Evolutionary conservation across 2,113 vertebrate species (phyloP), one percentile per base, ranked within the genome.

Genomic region (Mormoops blainvillei): DNA sequence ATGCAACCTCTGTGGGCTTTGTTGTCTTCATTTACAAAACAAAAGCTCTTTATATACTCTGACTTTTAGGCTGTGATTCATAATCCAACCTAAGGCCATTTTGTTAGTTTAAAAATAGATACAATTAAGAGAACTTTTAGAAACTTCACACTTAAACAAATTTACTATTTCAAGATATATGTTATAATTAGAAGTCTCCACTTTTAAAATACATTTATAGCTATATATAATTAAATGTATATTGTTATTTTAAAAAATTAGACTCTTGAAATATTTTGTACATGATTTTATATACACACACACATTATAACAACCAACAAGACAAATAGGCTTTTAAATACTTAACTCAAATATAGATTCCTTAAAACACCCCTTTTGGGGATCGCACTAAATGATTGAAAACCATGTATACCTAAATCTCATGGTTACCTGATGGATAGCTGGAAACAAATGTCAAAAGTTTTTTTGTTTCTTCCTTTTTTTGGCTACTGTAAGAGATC

Each of bases 171-270:
- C 36, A 84, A 92, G 82, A 48, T 71, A 26, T 26, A 52, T 81
- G 61, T 67, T 65, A 68, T 38, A 85, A 52, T 56, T 96, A 85
- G 54, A 90, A 82, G 28, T 87, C 20, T 86, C 20, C 11, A 33
- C 45, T 83, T 76, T 85, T 36, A 7, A 91, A 93, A 54, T 73
- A 33, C 9, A 58, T 31, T 77, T 83, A 68, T 33, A 54, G 3
- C 16, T 92, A n/a, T 78, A 50, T 52, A 31, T 92, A 65, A 76
- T 56, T 67, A 88, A 43, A 24, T 80, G 12, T 54, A 14, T 76
- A 52, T 83, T 78, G 4, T 63, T 83, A 54, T 95, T 94, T 94
- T 56, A 43, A 91, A 94, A 50, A 78, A 87, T 54, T 70, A 94
- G 24, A 50, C 12, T 63, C 28, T 11, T 85, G 24, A 70, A 89